These are phyloP conservation scores for Aspiorhynchus laticeps DNA, from an alignment of 2,113 vertebrate genomes.

Conservation along the genomic window DNA sequence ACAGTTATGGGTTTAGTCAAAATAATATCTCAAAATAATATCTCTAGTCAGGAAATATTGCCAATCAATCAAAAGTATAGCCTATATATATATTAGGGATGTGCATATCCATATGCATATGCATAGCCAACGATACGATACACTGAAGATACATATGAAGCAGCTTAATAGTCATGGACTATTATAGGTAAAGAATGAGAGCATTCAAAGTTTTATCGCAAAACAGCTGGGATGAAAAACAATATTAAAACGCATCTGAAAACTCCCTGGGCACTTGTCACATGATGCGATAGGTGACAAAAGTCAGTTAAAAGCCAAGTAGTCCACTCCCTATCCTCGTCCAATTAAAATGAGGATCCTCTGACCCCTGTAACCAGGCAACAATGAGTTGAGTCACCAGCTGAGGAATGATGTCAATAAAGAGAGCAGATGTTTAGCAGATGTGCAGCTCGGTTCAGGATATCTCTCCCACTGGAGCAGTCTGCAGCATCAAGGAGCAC, in stretches of 20 bases:
- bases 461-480: slow-evolving; percentile 22
- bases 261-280: slow-evolving; percentile 9
- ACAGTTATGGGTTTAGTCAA: background rate
- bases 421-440: slow-evolving; percentile 56
- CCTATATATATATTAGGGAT: too few relatives aligned
- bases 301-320: background rate
- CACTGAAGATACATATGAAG: too few relatives aligned
- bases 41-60: too few relatives aligned
- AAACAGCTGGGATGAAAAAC: background rate
- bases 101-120: too few relatives aligned
- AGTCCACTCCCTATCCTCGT: background rate
- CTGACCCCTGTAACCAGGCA: slow-evolving; percentile 49
- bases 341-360: slow-evolving; percentile 33
- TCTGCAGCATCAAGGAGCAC: slow-evolving; percentile 13
- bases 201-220: background rate
- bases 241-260: slow-evolving; percentile 42
- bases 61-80: too few relatives aligned
- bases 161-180: too few relatives aligned
- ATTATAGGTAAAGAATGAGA: slow-evolving; percentile 10
- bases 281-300: slow-evolving; percentile 24
- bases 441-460: slow-evolving; percentile 48
- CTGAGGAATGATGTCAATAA: slow-evolving; percentile 51
- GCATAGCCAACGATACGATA: too few relatives aligned
- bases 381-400: slow-evolving; percentile 45
- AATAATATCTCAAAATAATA: background rate